Evolutionary conservation across 2,888 invertebrate genomes (phyloP).

Genomic region (Cryptocheilus praepositus): DNA sequence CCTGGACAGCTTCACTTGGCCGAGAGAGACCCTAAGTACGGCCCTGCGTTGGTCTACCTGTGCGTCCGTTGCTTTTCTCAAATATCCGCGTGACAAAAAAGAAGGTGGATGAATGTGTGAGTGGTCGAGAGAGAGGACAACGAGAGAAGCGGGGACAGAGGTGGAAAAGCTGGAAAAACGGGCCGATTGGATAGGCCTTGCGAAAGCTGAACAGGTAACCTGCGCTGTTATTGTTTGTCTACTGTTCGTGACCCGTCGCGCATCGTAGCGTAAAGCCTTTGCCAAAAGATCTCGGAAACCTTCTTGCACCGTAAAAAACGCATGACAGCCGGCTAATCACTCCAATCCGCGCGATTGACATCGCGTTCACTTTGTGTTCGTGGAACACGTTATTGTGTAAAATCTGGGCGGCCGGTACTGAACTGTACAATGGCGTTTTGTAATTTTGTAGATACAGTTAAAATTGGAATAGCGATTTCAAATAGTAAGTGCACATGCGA

Average conservation of each 20-base stretch:
- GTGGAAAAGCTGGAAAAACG: conserved; percentile 23
- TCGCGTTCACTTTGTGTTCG: too few species aligned
- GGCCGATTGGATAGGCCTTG: conserved; percentile 37
- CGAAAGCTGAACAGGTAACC: conserved; percentile 23
- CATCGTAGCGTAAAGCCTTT: conserved; percentile 40
- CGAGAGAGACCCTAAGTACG: conserved; percentile 15
- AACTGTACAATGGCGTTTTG: too few species aligned
- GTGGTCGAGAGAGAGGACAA: conserved; percentile 2
- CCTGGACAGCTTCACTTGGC: conserved; percentile 36
- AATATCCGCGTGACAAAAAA: conserved; percentile 40
- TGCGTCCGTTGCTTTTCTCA: conserved; percentile 47
- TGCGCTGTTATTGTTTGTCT: conserved; percentile 44
- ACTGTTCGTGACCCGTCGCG: conserved; percentile 33
- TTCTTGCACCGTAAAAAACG: neutral
- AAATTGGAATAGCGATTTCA: too few species aligned
- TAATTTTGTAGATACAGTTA: too few species aligned
- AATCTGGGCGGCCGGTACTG: too few species aligned
- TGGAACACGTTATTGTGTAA: too few species aligned
- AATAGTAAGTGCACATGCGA: too few species aligned
- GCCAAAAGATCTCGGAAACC: neutral
- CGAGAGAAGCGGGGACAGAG: conserved; percentile 20
- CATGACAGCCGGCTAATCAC: neutral
- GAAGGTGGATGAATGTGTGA: conserved; percentile 16
- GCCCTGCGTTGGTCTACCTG: conserved; percentile 45
- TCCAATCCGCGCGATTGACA: too few species aligned